Base-by-base conservation (phyloP, 1,140 invertebrate species). In the Galleria mellonella region DNA sequence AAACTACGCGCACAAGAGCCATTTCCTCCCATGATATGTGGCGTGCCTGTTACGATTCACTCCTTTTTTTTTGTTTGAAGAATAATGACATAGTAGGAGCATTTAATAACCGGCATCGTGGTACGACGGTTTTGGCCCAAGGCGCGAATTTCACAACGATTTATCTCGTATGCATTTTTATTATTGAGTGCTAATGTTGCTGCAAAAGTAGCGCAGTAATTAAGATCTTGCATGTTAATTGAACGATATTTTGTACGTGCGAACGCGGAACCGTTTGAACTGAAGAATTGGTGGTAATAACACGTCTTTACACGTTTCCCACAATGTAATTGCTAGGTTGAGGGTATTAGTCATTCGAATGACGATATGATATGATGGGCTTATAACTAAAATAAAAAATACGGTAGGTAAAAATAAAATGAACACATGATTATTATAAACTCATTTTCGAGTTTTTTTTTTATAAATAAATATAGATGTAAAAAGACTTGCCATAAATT, bases 1-100 rank as follows among this genome's bases (percentile, higher is more conserved):
- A 81, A 79, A 77, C 74, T 77, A 75, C 72, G 60, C 61, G 59
- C 53, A 64, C 82, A 79, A 83, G 70, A 72, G 68, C 77, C 72
- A 81, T 69, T 72, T 75, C 67, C 56, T 49, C 35, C 73, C 64
- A 75, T 83, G 79, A 81, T 81, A 83, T 83, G 76, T 76, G 47
- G 74, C 64, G 56, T 51, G 64, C 44, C 55, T 68, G 72, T 74
- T 72, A 73, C 72, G 61, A 72, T 74, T 72, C 71, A 72, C 62
- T 71, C 49, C 47, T 72, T 70, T 82, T 23, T 23, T 81, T 72
- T 78, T 79, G 57, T 76, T 74, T 70, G 57, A 51, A 70, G 57
- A 70, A 69, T 77, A 79, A 79, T 79, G 72, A 75, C 75, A 82
- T 64, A 77, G 69, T 68, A 55, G 65, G 51, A 68, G 57, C 52